Evolutionary conservation across 92 coral and sea anemone genomes (phyloP).

Genomic region (Diadumene lineata): DNA sequence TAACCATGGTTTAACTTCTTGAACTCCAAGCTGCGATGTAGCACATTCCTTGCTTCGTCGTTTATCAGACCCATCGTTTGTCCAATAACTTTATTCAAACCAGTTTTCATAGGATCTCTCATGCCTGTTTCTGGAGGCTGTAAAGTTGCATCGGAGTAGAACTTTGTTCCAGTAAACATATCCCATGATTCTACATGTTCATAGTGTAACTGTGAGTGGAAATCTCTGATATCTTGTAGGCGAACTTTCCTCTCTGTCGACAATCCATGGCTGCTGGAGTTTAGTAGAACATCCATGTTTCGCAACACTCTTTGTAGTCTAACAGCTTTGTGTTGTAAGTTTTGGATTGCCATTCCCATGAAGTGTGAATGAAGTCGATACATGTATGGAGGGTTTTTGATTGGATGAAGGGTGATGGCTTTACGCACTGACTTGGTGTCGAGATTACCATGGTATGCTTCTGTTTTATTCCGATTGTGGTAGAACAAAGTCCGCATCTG

Average conservation of each 20-base stretch:
- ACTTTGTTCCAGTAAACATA: conserved; percentile 83
- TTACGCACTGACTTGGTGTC: conserved; percentile 96
- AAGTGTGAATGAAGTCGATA: conserved; percentile 91
- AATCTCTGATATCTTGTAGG: conserved; percentile 69
- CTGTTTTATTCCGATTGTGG: conserved; percentile 83
- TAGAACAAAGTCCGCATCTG: conserved; percentile 97
- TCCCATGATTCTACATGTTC: conserved; percentile 83
- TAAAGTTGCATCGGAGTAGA: conserved; percentile 73
- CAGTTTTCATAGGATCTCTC: conserved; percentile 87
- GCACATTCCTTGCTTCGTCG: conserved; percentile 69
- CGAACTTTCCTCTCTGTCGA: conserved; percentile 57
- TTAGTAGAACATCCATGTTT: conserved; percentile 72
- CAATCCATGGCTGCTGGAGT: conserved; percentile 40
- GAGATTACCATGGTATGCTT: conserved; percentile 93
- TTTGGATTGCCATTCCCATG: conserved; percentile 72
- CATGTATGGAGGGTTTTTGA: conserved; percentile 86
- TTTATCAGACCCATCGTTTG: conserved; percentile 83
- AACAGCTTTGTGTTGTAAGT: conserved; percentile 79
- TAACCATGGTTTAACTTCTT: conserved; percentile 90
- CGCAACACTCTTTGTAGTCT: conserved; percentile 59
- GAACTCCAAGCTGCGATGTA: conserved; percentile 85
- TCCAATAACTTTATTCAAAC: conserved; percentile 86
- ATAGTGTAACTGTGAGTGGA: conserved; percentile 63
- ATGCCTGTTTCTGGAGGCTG: conserved; percentile 95
- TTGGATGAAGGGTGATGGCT: conserved; percentile 94